phyloP scores from a whole-genome alignment of 1,140 invertebrate genomes.

The Coelopa frigida region DNA sequence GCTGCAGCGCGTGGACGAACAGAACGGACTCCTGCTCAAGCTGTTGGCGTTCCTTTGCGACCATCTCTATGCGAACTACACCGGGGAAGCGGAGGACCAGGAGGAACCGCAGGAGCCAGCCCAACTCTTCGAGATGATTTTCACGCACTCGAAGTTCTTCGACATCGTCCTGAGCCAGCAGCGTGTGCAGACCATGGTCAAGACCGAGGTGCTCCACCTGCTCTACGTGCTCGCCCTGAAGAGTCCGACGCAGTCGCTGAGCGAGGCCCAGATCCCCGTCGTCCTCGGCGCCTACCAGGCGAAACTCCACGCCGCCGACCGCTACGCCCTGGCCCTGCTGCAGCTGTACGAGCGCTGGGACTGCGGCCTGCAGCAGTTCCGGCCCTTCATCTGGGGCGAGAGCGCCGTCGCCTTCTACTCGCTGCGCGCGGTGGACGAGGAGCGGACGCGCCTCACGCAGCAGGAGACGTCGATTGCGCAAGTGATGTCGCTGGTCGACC shows the following conservation, averaged over 20 bases:
- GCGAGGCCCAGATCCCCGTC: slow-evolving; percentile 57
- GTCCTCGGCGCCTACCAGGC: slow-evolving; percentile 65
- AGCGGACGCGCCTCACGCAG: slow-evolving; percentile 50
- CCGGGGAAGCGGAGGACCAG: slow-evolving; percentile 1
- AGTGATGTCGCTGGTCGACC: slow-evolving; percentile 62
- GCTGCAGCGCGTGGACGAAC: slow-evolving; percentile 27
- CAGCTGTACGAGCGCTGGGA: slow-evolving; percentile 56
- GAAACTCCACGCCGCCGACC: slow-evolving; percentile 56
- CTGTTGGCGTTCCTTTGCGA: slow-evolving; percentile 52
- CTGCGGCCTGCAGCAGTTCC: slow-evolving; percentile 58
- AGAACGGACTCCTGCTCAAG: slow-evolving; percentile 46
- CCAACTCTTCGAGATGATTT: slow-evolving; percentile 63
- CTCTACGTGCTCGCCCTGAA: slow-evolving; percentile 53
- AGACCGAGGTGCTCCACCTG: slow-evolving; percentile 54
- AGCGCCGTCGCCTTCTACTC: slow-evolving; percentile 68
- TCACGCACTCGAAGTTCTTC: slow-evolving; percentile 65
- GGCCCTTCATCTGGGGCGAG: slow-evolving; percentile 72
- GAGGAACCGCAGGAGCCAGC: slow-evolving; percentile 19
- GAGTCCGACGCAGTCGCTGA: slow-evolving; percentile 53
- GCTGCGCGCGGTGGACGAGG: slow-evolving; percentile 52
- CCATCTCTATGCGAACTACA: slow-evolving; percentile 48
- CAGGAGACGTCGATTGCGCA: slow-evolving; percentile 61
- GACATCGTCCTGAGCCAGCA: slow-evolving; percentile 53
- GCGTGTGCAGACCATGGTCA: slow-evolving; percentile 47
- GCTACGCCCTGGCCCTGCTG: slow-evolving; percentile 55